Percentiles rank a stretch among this genome's conserved stretches.
phyloP scores from a whole-genome alignment of 2,113 vertebrate genomes.

The Tretioscincus oriximinensis region DNA sequence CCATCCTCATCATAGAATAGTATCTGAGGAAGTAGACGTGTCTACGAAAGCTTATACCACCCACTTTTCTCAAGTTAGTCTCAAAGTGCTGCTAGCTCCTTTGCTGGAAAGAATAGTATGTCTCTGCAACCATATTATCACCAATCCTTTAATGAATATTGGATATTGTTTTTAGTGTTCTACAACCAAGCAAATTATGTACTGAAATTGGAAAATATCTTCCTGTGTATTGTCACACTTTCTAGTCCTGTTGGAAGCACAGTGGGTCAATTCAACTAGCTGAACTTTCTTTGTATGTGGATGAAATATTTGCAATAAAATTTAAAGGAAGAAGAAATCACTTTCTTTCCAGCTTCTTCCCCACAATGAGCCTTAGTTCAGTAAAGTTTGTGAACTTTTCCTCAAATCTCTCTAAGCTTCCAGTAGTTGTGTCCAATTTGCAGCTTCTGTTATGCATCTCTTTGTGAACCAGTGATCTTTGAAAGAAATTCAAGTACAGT shows the following conservation, averaged over 20 bases:
- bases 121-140: not conserved
- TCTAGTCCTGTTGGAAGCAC: constrained; percentile 1
- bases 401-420: not conserved
- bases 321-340: not conserved
- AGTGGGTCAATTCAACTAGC: not conserved
- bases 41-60: too few species aligned
- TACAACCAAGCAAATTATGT: constrained; percentile 15
- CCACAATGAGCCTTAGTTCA: constrained; percentile 20
- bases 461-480: not conserved
- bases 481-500: not conserved
- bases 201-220: constrained; percentile 12
- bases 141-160: not conserved
- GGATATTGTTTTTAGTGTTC: constrained; percentile 6
- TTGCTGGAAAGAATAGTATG: too few species aligned
- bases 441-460: not conserved
- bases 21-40: too few species aligned
- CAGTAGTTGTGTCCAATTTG: constrained; percentile 1
- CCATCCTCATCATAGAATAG: not conserved
- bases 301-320: not conserved
- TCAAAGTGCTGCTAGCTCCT: too few species aligned
- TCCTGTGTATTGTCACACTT: constrained; percentile 6
- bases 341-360: constrained; percentile 2
- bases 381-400: constrained; percentile 9
- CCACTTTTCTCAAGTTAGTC: too few species aligned
- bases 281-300: not conserved